phyloP scores from a whole-genome alignment of 1,140 invertebrate species.

The Drosophila ambigua region DNA sequence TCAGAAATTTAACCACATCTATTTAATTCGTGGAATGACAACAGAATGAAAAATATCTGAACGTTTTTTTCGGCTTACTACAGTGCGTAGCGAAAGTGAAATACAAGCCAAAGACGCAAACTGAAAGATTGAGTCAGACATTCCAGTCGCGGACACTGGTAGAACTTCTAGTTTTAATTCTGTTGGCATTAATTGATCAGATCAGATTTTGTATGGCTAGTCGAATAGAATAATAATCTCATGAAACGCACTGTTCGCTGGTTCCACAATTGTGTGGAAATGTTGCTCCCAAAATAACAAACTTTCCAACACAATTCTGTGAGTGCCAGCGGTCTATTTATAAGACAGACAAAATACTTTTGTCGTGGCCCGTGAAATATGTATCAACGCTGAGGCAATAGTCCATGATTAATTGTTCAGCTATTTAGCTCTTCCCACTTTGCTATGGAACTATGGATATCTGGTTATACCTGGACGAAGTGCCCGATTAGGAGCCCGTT shows the following conservation, averaged over 20 bases:
- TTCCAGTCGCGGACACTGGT: no score
- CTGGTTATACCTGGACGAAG: neutral
- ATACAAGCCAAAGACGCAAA: no score
- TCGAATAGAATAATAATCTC: no score
- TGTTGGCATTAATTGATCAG: no score
- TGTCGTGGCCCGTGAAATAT: conserved; percentile 41
- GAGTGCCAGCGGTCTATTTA: conserved; percentile 49
- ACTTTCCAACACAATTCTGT: conserved; percentile 26
- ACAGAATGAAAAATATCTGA: conserved; percentile 16
- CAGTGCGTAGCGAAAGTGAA: conserved; percentile 13
- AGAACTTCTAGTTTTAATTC: no score
- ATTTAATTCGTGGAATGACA: conserved; percentile 32
- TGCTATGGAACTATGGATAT: neutral
- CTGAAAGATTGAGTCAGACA: no score
- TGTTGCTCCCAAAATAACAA: conserved; percentile 32
- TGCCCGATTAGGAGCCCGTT: conserved; percentile 26
- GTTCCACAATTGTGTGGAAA: conserved; percentile 27
- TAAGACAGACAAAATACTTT: conserved; percentile 18
- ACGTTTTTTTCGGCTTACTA: no score
- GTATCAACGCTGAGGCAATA: conserved; percentile 7
- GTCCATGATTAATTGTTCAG: conserved; percentile 29
- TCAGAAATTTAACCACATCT: conserved; percentile 17
- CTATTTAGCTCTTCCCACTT: conserved; percentile 21
- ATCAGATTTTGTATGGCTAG: no score
- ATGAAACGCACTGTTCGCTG: conserved; percentile 27